Evolutionary conservation across 2,888 invertebrate species (phyloP).

Genomic region (Halictus ligatus): DNA sequence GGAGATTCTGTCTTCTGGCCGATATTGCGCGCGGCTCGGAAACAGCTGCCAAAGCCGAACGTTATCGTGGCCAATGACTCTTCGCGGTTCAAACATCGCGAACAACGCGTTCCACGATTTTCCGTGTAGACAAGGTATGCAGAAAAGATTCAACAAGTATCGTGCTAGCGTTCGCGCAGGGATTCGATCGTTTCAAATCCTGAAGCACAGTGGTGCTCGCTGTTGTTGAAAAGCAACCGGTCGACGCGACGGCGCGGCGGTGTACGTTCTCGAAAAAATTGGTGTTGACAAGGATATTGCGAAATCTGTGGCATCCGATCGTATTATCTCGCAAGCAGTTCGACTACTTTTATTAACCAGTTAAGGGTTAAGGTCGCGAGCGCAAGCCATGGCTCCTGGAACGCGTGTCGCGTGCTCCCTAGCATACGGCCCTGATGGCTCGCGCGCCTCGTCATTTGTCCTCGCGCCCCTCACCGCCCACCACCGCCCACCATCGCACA

Average conservation of each 20-base stretch:
- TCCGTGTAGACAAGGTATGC: background rate
- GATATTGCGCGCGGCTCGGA: background rate
- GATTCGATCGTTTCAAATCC: background rate
- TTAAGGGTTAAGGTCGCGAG: conserved; percentile 52
- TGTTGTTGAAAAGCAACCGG: background rate
- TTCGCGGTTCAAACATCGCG: background rate
- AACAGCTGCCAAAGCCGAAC: background rate
- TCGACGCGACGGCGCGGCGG: no score
- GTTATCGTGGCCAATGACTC: conserved; percentile 7
- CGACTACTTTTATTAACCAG: conserved; percentile 32
- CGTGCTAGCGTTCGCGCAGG: background rate
- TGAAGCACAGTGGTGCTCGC: background rate
- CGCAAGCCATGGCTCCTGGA: conserved; percentile 35
- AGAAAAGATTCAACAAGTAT: conserved; percentile 1
- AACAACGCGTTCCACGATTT: background rate
- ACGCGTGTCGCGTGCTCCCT: conserved; percentile 68
- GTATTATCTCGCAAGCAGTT: background rate
- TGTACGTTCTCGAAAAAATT: background rate
- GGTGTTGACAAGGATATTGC: background rate
- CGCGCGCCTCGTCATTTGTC: conserved; percentile 72
- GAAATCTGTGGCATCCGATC: background rate
- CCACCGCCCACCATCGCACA: conserved; percentile 16
- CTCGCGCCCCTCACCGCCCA: conserved; percentile 54
- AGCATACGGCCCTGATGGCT: conserved; percentile 73
- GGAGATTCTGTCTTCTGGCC: conserved; percentile 10